These are phyloP conservation scores for Acrocera orbiculus DNA, from an alignment of 2,888 invertebrate genomes.

Conservation along the genomic window DNA sequence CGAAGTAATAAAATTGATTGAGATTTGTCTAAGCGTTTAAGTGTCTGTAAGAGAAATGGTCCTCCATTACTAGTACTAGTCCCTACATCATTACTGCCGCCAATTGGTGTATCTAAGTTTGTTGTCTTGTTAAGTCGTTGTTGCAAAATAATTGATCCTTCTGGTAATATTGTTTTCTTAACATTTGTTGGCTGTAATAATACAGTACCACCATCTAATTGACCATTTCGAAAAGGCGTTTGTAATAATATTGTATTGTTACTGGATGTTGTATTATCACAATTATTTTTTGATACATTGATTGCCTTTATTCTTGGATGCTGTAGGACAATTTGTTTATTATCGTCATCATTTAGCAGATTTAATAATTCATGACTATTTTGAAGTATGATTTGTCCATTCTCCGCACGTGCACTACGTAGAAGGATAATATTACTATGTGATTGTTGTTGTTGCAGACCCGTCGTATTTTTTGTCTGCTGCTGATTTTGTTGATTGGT, in stretches of 20 bases:
- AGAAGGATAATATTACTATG: slow-evolving; percentile 28
- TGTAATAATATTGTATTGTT: slow-evolving; percentile 24
- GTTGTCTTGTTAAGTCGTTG: slow-evolving; percentile 13
- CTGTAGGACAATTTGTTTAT: slow-evolving; percentile 24
- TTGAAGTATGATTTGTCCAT: slow-evolving; percentile 32
- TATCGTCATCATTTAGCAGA: slow-evolving; percentile 24
- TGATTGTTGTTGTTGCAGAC: slow-evolving; percentile 15
- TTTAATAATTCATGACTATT: slow-evolving; percentile 31
- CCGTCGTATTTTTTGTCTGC: slow-evolving; percentile 8
- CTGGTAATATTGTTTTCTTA: slow-evolving; percentile 13
- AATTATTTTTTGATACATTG: slow-evolving; percentile 7
- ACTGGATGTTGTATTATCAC: slow-evolving; percentile 12
- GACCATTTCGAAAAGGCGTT: slow-evolving; percentile 29
- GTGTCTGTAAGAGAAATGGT: slow-evolving; percentile 30
- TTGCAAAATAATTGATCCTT: slow-evolving; percentile 14
- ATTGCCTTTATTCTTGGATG: slow-evolving; percentile 15
- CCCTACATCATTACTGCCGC: slow-evolving; percentile 18
- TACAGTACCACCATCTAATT: slow-evolving; percentile 19
- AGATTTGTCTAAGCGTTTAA: slow-evolving; percentile 31
- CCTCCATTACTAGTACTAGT: slow-evolving; percentile 13
- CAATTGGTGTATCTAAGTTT: too few species aligned
- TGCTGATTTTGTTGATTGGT: slow-evolving; percentile 18
- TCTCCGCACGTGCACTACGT: slow-evolving; percentile 31
- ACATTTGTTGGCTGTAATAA: slow-evolving; percentile 11
- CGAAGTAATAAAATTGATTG: slow-evolving; percentile 31